Percentiles rank a stretch among this genome's conserved stretches.
phyloP scores from a whole-genome alignment of 2,113 vertebrate genomes.

The Callaeas wilsoni region DNA sequence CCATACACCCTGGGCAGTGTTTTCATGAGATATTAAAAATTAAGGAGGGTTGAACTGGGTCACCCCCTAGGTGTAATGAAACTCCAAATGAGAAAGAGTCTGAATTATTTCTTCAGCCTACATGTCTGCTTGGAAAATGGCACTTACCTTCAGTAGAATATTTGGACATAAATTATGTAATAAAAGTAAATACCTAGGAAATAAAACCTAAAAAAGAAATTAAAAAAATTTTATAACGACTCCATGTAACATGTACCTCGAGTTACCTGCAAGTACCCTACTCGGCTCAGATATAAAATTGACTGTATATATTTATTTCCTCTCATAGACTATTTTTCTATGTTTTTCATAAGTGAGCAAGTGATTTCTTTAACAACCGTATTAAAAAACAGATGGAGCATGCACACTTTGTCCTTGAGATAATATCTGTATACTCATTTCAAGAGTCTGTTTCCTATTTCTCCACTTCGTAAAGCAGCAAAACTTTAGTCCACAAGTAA shows the following conservation, averaged over 20 bases:
- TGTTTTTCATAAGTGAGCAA: background rate
- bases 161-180: background rate
- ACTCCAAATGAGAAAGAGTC: background rate
- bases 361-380: background rate
- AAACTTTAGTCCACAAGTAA: background rate
- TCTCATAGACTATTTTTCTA: background rate
- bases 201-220: background rate
- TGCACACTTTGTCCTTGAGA: background rate
- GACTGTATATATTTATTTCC: background rate
- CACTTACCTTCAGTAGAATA: background rate
- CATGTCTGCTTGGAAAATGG: background rate
- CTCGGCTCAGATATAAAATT: background rate
- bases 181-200: background rate
- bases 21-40: conserved; percentile 11
- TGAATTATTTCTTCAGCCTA: background rate
- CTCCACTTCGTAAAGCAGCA: background rate
- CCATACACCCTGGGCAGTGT: background rate
- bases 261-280: background rate
- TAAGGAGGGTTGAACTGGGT: background rate
- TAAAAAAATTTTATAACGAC: background rate
- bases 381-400: background rate
- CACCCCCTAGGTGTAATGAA: background rate
- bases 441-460: background rate
- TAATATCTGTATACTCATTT: background rate
- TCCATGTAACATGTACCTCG: background rate